Percentiles rank a stretch among this genome's conserved stretches.
Conservation (phyloP, 2,888 invertebrate species). For the Dyspetes luteomarginatus region DNA sequence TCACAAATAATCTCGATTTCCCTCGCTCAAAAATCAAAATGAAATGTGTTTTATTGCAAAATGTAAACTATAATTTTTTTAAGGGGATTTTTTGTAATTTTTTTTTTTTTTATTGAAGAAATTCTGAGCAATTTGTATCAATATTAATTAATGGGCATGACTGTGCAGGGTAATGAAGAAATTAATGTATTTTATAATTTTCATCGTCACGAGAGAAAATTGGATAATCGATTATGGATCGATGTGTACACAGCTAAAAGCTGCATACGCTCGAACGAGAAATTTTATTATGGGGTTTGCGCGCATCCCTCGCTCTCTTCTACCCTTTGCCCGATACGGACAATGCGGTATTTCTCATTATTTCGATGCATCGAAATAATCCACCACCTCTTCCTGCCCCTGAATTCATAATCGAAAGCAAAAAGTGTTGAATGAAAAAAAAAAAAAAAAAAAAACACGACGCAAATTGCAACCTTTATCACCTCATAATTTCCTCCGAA, state of each 20-base stretch:
- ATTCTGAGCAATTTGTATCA: not conserved
- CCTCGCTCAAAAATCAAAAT: too few relatives aligned
- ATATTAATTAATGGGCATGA: not conserved
- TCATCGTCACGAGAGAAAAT: not conserved
- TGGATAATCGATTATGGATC: conserved; percentile 30
- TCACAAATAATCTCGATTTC: not conserved
- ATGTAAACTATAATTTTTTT: too few relatives aligned
- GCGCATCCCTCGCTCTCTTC: not conserved
- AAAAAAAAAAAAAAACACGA: not conserved
- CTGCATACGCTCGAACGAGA: not conserved
- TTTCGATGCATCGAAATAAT: conserved; percentile 27
- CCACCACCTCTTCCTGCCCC: not conserved
- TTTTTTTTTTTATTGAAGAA: not conserved
- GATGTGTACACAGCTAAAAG: conserved; percentile 30
- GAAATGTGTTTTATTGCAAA: too few relatives aligned
- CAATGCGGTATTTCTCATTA: conserved; percentile 49
- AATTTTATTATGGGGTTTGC: conserved; percentile 17
- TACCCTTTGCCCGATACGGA: not conserved
- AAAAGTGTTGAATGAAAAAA: not conserved
- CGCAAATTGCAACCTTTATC: not conserved
- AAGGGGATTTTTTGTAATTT: too few relatives aligned
- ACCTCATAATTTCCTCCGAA: not conserved
- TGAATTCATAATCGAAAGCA: not conserved
- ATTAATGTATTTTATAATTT: not conserved
- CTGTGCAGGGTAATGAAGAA: not conserved